A percentile compares a stretch with the other conserved stretches of the same genome.
phyloP scores from a whole-genome alignment of 2,113 vertebrate species.

The Notarius lentiginosus region DNA sequence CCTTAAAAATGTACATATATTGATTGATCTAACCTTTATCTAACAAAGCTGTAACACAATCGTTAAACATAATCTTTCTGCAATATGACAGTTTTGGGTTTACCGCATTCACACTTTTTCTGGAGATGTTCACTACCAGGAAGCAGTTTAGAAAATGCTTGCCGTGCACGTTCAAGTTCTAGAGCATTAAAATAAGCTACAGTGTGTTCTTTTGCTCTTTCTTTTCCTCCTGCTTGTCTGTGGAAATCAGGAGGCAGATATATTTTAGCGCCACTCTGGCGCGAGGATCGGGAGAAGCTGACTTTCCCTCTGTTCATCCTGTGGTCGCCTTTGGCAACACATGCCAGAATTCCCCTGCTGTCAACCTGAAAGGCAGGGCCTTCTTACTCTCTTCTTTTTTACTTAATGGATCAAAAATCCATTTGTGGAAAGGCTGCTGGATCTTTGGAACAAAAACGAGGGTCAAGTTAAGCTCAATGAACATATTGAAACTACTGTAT shows the following conservation, averaged over 20 bases:
- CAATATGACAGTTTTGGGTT: constrained; percentile 5
- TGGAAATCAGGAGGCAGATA: constrained; percentile 51
- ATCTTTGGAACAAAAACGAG: constrained; percentile 44
- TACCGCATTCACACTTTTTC: not conserved
- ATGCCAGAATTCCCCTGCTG: constrained; percentile 53
- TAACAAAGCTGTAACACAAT: not conserved
- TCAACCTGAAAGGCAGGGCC: constrained; percentile 46
- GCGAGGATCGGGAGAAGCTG: constrained; percentile 32
- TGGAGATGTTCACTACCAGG: not conserved
- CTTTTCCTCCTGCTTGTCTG: constrained; percentile 39
- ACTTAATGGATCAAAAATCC: constrained; percentile 54
- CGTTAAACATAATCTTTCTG: not conserved
- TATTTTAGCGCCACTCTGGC: constrained; percentile 51
- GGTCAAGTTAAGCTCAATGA: constrained; percentile 50
- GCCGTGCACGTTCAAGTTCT: constrained; percentile 37
- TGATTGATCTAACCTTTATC: not conserved
- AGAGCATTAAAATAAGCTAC: constrained; percentile 49
- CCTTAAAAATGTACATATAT: not conserved
- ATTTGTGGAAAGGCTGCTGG: constrained; percentile 48
- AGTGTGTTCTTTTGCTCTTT: constrained; percentile 28
- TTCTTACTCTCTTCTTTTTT: constrained; percentile 39
- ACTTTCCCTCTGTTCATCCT: constrained; percentile 47
- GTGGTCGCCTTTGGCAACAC: constrained; percentile 44
- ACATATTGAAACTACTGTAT: constrained; percentile 49
- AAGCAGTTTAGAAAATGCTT: constrained; percentile 26